These are phyloP conservation scores for Biston betularia DNA, from an alignment of 2,888 invertebrate species.

Conservation along the genomic window DNA sequence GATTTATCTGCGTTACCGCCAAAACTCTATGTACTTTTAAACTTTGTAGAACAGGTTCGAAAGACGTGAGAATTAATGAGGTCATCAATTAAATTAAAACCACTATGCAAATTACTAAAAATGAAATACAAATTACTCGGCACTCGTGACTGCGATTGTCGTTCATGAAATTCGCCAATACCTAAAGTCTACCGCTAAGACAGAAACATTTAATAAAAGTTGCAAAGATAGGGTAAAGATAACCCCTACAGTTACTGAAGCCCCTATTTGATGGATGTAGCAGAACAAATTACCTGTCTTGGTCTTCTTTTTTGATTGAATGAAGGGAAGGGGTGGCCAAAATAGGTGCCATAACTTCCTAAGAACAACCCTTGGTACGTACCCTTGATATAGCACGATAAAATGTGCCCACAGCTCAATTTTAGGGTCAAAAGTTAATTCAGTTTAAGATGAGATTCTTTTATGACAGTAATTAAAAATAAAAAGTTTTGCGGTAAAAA, in stretches of 20 bases:
- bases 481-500: constrained; percentile 14
- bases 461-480: constrained; percentile 24
- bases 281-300: constrained; percentile 49
- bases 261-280: constrained; percentile 45
- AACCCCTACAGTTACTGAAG: constrained; percentile 26
- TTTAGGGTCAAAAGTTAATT: constrained; percentile 26
- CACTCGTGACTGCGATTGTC: background rate
- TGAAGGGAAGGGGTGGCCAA: constrained; percentile 44
- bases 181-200: constrained; percentile 2
- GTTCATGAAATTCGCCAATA: background rate
- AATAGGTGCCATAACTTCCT: constrained; percentile 40
- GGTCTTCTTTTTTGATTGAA: constrained; percentile 47
- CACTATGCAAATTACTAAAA: background rate
- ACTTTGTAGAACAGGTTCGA: too few relatives aligned
- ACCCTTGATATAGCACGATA: constrained; percentile 29
- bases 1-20: too few relatives aligned
- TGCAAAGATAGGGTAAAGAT: constrained; percentile 34
- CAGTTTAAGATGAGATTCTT: constrained; percentile 22
- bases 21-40: too few relatives aligned
- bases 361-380: constrained; percentile 29
- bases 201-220: constrained; percentile 32
- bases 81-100: too few relatives aligned
- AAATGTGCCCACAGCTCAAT: constrained; percentile 11
- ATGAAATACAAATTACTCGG: background rate
- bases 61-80: too few relatives aligned